Base-by-base conservation (phyloP, 92 coral and sea anemone species). In the Muricea muricata region DNA sequence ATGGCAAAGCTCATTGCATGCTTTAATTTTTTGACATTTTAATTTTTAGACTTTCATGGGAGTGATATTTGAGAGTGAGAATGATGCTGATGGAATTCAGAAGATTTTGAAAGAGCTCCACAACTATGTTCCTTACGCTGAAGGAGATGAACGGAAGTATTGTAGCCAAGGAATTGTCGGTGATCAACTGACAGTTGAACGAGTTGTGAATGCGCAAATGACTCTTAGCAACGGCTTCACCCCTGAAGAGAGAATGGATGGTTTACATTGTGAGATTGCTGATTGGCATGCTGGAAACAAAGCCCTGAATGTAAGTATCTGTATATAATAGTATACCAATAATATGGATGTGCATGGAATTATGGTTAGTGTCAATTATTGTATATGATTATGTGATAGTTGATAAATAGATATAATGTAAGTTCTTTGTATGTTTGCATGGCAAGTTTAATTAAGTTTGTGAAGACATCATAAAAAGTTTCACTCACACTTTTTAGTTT, bases 221-320 rank as follows among this genome's bases (percentile, higher is more conserved):
- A 63, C 78, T 73, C 45, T 87, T 1, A 10, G 86, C 17, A 91
- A 91, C 78, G 93, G 93, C 45, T 91, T 88, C 65, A 87, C 89
- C 20, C 82, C 91, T 11, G 84, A 79, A 67, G 91, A 91, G 58
- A 23, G 78, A 7, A 84, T 81, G 6, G 88, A 90, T 17, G 90
- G 87, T 1, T 50, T 86, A 23, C 90, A 88, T 42, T 74, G 83
- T 54, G 93, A 91, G 81, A 79, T 84, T 70, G 93, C 91, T 18
- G 89, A 90, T 66, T 85, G 84, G 90, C 92, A 89, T 79, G 87
- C 90, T 34, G 90, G 90, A 63, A 89, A 85, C 72, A 90, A 90
- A 78, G 81, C 75, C 75, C 40, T 87, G 24, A 81, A 87, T 67
- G 93, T 87, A 76, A 30, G 47, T 37, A n/a, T n/a, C n/a, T n/a